Base-by-base conservation (phyloP, 1,140 invertebrate species). In the Meloidogyne chitwoodi region DNA sequence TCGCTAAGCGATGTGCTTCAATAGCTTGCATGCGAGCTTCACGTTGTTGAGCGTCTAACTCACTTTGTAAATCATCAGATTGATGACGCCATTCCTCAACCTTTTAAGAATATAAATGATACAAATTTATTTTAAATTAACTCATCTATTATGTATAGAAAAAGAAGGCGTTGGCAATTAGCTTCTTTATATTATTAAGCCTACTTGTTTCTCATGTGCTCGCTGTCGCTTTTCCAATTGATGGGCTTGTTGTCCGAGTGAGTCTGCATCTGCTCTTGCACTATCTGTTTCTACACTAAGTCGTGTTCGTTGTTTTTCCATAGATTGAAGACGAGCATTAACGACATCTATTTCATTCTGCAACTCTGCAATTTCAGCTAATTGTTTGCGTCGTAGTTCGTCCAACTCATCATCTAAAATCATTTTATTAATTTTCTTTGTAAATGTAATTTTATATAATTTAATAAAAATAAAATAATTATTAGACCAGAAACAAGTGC, bases 81-180 rank as follows among this genome's bases (percentile, higher is more conserved):
- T 98, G 98, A 89, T 95, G 92, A 90, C 98, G 98, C 96, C 96
- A 99, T 93, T 99, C 96, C 79, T 93, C 92, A 88, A 99, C 94
- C 89, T 96, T 79, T 68, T 26, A 68, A 12, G 29, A 27, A 38
- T 44, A 16, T 68, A 29, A 31, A n/a, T 5, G 12, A n/a, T n/a
- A n/a, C n/a, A n/a, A n/a, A n/a, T n/a, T n/a, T n/a, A n/a, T n/a
- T n/a, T n/a, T 5, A 38, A 2, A 3, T 69, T 5, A 3, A 31
- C 29, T 6, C 6, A 31, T 31, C 29, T 31, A 31, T 31, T 31
- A 3, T 31, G 29, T 31, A 31, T 31, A n/a, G 6, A 6, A 6
- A 6, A 31, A 31, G 6, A 2, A 31, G 6, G 29, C 29, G 2
- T 14, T 70, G 16, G 3, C 12, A 1, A 38, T 44, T 16, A 8